Percentiles rank a stretch among this genome's conserved stretches.
Conservation (phyloP, 2,113 vertebrate genomes). For the Fukomys damarensis region DNA sequence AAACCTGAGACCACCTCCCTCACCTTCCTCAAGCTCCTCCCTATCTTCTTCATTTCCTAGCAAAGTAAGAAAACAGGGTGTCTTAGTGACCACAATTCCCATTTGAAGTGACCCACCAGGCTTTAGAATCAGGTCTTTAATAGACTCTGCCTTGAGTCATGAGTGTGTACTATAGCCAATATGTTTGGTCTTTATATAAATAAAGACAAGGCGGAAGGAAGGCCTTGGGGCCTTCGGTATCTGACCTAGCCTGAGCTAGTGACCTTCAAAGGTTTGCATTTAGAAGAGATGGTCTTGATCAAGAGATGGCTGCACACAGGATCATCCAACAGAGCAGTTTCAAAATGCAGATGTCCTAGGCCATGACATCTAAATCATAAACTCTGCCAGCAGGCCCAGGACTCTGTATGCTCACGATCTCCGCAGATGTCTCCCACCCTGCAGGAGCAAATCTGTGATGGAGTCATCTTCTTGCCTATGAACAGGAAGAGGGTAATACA, state of each 20-base stretch:
- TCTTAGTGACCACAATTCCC: neutral
- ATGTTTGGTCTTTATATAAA: neutral
- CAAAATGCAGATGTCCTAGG: neutral
- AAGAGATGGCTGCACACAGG: rapidly evolving
- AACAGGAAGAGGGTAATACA: neutral
- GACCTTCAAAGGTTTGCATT: neutral
- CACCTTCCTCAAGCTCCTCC: neutral
- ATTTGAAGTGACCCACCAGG: neutral
- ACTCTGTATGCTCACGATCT: neutral
- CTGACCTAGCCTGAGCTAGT: neutral
- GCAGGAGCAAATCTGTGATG: neutral
- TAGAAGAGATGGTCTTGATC: neutral
- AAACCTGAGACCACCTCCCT: neutral
- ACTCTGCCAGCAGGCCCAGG: neutral
- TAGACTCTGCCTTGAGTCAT: neutral
- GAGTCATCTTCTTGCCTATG: neutral
- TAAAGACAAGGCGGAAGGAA: neutral
- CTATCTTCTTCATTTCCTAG: neutral
- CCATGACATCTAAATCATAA: neutral
- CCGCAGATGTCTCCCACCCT: neutral
- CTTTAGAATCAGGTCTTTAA: neutral
- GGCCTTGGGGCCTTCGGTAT: neutral
- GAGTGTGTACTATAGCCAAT: neutral
- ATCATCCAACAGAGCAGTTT: neutral
- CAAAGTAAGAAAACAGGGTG: neutral